phyloP scores from a whole-genome alignment of 2,797 vertebrate species.

The Margarornis squamiger region DNA sequence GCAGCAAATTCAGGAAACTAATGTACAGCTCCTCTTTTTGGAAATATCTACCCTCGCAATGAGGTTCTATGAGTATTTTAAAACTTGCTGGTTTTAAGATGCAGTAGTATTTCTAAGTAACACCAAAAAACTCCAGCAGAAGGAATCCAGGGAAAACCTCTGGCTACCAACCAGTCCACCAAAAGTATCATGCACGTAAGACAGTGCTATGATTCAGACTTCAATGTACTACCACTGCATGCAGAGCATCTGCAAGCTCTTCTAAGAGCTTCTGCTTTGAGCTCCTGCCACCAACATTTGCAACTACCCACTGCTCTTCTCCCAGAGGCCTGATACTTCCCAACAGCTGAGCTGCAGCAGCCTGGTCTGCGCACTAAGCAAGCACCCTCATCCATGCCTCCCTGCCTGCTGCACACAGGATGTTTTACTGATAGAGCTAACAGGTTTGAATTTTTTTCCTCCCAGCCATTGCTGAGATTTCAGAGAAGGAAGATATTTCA shows the following conservation, averaged over 20 bases:
- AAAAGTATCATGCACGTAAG: accelerated
- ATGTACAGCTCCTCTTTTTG: not conserved
- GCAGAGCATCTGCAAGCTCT: not conserved
- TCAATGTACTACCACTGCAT: accelerated
- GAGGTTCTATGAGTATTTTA: not conserved
- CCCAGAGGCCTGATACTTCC: not conserved
- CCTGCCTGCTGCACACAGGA: not conserved
- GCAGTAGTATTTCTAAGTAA: not conserved
- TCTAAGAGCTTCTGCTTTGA: not conserved
- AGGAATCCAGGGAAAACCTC: not conserved
- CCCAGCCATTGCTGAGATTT: not conserved
- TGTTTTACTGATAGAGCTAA: not conserved
- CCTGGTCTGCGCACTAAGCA: not conserved
- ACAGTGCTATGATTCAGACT: not conserved
- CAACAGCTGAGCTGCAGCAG: not conserved
- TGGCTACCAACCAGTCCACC: not conserved
- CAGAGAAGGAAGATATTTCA: not conserved
- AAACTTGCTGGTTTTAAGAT: not conserved
- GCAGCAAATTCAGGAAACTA: not conserved
- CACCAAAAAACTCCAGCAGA: not conserved
- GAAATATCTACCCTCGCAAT: not conserved
- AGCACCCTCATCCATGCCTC: not conserved
- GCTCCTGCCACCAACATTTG: not conserved
- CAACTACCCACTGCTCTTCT: not conserved
- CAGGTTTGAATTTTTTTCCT: accelerated